These are phyloP conservation scores for Emydura subglobosa DNA, from an alignment of 2,113 vertebrate genomes.

Conservation along the genomic window DNA sequence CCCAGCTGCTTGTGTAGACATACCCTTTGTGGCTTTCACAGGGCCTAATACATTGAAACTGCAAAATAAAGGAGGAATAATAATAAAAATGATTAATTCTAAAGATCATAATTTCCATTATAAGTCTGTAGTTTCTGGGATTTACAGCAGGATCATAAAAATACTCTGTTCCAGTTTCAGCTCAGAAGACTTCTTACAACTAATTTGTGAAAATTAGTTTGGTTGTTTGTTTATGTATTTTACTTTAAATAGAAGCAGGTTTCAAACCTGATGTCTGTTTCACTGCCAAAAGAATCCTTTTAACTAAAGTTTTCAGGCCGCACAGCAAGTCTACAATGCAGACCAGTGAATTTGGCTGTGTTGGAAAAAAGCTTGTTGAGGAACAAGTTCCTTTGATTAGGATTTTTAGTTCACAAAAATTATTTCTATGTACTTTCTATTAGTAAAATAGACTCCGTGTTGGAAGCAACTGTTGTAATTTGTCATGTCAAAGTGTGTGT, in stretches of 20 bases:
- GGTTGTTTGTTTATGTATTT: slow-evolving; percentile 28
- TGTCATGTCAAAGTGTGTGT: not conserved
- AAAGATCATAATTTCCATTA: slow-evolving; percentile 38
- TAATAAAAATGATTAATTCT: slow-evolving; percentile 41
- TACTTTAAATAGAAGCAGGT: slow-evolving; percentile 15
- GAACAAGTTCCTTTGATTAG: slow-evolving; percentile 27
- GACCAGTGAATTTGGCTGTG: slow-evolving; percentile 15
- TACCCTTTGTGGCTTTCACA: not conserved
- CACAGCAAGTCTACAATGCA: not conserved
- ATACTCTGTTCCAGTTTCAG: slow-evolving; percentile 13
- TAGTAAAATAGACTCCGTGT: not conserved
- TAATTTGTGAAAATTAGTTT: slow-evolving; percentile 35
- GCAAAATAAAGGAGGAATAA: slow-evolving; percentile 5
- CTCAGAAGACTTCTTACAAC: slow-evolving; percentile 52
- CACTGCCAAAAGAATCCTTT: slow-evolving; percentile 3
- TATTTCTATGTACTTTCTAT: not conserved
- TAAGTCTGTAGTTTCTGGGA: slow-evolving; percentile 55
- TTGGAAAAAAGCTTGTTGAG: not conserved
- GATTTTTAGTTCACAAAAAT: not conserved
- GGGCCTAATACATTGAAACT: not conserved
- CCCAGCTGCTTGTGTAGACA: not conserved
- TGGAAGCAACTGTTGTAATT: slow-evolving; percentile 23
- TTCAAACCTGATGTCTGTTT: slow-evolving; percentile 17
- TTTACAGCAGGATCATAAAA: slow-evolving; percentile 39
- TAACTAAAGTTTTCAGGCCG: not conserved